These are phyloP conservation scores for Magallana angulata DNA, from an alignment of 1,140 invertebrate species.

Conservation along the genomic window DNA sequence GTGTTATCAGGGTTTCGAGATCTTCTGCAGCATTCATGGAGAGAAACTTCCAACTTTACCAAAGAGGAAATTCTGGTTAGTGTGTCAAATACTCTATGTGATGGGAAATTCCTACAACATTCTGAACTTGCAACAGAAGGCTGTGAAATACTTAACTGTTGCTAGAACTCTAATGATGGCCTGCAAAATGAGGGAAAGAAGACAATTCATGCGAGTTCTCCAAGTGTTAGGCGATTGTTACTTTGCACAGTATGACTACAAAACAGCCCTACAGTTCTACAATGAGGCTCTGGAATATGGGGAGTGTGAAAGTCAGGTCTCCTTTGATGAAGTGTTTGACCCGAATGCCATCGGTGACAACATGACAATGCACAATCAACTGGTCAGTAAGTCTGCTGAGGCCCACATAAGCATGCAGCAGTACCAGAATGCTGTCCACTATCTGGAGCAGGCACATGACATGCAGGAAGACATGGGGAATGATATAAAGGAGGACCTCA, in stretches of 20 bases:
- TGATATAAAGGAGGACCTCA: slow-evolving; percentile 76
- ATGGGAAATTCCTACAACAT: slow-evolving; percentile 77
- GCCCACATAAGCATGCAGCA: slow-evolving; percentile 77
- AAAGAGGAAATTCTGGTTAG: slow-evolving; percentile 75
- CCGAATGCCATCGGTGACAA: slow-evolving; percentile 73
- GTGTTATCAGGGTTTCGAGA: slow-evolving; percentile 75
- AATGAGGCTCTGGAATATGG: slow-evolving; percentile 75
- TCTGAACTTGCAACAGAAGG: slow-evolving; percentile 73
- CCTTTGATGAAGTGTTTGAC: slow-evolving; percentile 69
- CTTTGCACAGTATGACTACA: slow-evolving; percentile 77
- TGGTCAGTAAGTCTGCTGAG: slow-evolving; percentile 75
- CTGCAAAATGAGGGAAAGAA: slow-evolving; percentile 67
- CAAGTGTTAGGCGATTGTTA: slow-evolving; percentile 77
- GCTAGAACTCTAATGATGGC: slow-evolving; percentile 72
- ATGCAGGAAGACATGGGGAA: slow-evolving; percentile 76
- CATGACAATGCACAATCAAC: slow-evolving; percentile 76
- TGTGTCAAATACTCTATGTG: slow-evolving; percentile 76
- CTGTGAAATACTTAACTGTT: slow-evolving; percentile 74
- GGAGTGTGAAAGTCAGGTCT: slow-evolving; percentile 68
- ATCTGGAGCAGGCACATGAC: slow-evolving; percentile 74
- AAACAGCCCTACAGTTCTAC: slow-evolving; percentile 74
- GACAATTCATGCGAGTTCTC: slow-evolving; percentile 74
- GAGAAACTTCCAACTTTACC: slow-evolving; percentile 70
- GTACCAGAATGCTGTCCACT: slow-evolving; percentile 75
- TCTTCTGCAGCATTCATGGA: slow-evolving; percentile 73